These are phyloP conservation scores for Seriola dumerili DNA, from an alignment of 2,113 vertebrate species.

Conservation along the genomic window DNA sequence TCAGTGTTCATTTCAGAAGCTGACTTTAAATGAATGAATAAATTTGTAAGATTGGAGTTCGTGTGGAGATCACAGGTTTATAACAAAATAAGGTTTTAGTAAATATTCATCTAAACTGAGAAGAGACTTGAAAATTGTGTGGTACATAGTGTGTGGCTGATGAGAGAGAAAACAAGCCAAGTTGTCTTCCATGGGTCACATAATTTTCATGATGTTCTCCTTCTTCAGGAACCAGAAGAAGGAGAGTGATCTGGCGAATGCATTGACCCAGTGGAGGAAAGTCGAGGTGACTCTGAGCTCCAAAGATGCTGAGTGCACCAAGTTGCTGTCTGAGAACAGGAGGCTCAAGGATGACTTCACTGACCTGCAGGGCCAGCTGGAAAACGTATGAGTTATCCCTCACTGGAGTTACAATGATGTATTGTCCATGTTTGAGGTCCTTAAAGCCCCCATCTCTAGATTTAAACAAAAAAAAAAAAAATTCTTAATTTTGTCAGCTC, in stretches of 20 bases:
- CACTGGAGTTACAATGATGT: neutral
- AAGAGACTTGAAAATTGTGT: too few species aligned
- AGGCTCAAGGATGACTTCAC: slow-evolving; percentile 72
- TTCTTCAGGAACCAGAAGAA: slow-evolving; percentile 85
- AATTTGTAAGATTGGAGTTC: too few species aligned
- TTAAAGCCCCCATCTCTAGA: too few species aligned
- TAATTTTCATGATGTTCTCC: neutral
- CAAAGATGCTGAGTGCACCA: slow-evolving; percentile 83
- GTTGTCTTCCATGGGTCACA: neutral
- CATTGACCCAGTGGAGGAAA: slow-evolving; percentile 78
- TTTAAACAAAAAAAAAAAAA: too few species aligned
- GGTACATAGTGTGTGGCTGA: too few species aligned
- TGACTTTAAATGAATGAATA: too few species aligned
- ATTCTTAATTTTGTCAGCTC: too few species aligned
- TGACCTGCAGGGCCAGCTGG: slow-evolving; percentile 81
- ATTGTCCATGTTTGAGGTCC: neutral
- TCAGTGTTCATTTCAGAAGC: too few species aligned
- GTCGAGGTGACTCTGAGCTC: slow-evolving; percentile 79
- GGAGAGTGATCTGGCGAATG: slow-evolving; percentile 82
- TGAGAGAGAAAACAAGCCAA: too few species aligned
- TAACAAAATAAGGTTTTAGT: too few species aligned
- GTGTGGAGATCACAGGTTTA: too few species aligned
- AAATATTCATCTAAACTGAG: too few species aligned
- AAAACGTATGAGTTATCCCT: slow-evolving; percentile 76
- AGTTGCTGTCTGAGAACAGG: slow-evolving; percentile 78